Conservation (phyloP, 2,888 invertebrate genomes). For the Pristionchus mayeri region DNA sequence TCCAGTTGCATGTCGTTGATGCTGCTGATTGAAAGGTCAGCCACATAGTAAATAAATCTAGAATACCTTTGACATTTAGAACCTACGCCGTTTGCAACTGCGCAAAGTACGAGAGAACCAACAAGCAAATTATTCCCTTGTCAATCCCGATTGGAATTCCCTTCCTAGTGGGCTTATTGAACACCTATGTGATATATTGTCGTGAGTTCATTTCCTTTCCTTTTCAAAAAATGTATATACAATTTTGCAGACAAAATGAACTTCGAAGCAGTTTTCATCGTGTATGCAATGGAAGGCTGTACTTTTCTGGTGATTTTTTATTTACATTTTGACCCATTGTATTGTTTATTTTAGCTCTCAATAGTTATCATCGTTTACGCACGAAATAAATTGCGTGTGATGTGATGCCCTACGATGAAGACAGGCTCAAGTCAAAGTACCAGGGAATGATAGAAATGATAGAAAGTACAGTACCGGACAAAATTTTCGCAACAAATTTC, state of each 20-base stretch:
- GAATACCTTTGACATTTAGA: too few relatives aligned
- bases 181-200: not conserved
- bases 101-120: not conserved
- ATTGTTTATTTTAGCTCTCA: not conserved
- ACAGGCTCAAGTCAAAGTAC: not conserved
- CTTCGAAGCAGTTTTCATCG: not conserved
- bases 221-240: too few relatives aligned
- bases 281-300: not conserved
- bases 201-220: not conserved
- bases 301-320: not conserved
- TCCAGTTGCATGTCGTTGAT: not conserved
- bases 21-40: not conserved
- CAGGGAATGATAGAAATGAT: too few relatives aligned
- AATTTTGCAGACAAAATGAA: not conserved
- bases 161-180: not conserved
- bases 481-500: too few relatives aligned
- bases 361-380: not conserved
- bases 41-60: too few relatives aligned
- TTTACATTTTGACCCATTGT: too few relatives aligned
- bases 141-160: not conserved
- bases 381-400: not conserved
- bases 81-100: not conserved
- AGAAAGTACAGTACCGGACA: too few relatives aligned
- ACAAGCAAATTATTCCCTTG: too few relatives aligned
- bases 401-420: not conserved